Conservation (phyloP, 2,113 vertebrate species). For the Sardina pilchardus region DNA sequence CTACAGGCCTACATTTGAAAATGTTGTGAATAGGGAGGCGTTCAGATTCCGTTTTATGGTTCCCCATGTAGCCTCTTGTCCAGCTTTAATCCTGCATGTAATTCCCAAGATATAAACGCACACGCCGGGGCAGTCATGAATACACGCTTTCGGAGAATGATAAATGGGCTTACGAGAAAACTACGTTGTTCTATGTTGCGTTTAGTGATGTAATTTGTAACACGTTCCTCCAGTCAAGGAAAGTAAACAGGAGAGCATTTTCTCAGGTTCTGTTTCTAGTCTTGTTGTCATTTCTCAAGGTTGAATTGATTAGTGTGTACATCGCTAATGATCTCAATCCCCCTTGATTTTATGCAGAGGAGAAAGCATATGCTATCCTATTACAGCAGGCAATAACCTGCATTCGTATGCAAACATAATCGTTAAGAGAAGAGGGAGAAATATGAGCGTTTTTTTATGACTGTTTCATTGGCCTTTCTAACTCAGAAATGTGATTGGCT, state of each 20-base stretch:
- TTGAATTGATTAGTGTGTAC: conserved; percentile 3
- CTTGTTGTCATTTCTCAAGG: conserved; percentile 1
- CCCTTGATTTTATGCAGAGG: conserved; percentile 8
- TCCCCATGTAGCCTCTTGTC: not conserved
- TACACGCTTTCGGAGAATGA: not conserved
- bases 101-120: not conserved
- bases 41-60: not conserved
- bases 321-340: conserved; percentile 10
- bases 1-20: not conserved
- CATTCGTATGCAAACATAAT: not conserved
- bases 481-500: not conserved
- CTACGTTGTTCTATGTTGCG: not conserved
- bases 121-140: not conserved
- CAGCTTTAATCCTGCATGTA: not conserved
- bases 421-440: not conserved
- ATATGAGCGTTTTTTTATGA: not conserved
- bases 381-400: not conserved
- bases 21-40: not conserved
- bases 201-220: not conserved
- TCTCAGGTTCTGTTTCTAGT: not conserved
- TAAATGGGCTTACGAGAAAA: not conserved
- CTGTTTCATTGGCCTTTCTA: not conserved
- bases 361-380: conserved; percentile 9
- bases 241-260: not conserved
- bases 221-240: not conserved